Conservation (phyloP, 2,113 vertebrate species). For the Brachyistius frenatus region DNA sequence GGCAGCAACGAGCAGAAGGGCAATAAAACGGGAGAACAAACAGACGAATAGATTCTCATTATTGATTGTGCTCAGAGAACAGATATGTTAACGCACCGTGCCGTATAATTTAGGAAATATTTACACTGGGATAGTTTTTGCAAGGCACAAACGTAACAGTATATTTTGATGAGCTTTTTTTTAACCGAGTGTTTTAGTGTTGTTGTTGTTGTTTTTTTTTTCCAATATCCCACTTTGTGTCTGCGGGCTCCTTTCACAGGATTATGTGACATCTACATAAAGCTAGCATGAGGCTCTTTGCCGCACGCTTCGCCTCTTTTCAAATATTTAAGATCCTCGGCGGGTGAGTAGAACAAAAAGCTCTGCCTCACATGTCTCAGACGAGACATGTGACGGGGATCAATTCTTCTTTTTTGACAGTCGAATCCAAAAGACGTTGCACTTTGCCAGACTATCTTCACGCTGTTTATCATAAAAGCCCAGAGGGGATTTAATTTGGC, state of each 20-base stretch:
- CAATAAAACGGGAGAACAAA: slow-evolving; percentile 15
- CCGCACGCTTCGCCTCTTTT: slow-evolving; percentile 35
- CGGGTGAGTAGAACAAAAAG: slow-evolving; percentile 43
- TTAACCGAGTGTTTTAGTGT: background rate
- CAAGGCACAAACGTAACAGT: background rate
- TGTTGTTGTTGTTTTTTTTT: too few species aligned
- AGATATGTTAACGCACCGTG: slow-evolving; percentile 20
- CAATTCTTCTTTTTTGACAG: slow-evolving; percentile 51
- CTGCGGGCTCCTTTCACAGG: slow-evolving; percentile 22
- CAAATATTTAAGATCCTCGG: slow-evolving; percentile 57
- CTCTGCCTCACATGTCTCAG: slow-evolving; percentile 34
- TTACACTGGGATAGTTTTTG: slow-evolving; percentile 9
- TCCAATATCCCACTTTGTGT: background rate
- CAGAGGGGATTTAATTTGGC: slow-evolving; percentile 57
- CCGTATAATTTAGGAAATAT: slow-evolving; percentile 50
- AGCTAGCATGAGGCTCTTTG: slow-evolving; percentile 29
- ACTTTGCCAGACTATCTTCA: slow-evolving; percentile 52
- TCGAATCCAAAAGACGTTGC: slow-evolving; percentile 50
- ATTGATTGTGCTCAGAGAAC: slow-evolving; percentile 52
- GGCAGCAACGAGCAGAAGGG: slow-evolving; percentile 2
- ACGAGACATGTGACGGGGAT: slow-evolving; percentile 34
- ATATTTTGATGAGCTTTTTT: background rate
- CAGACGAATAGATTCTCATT: slow-evolving; percentile 20
- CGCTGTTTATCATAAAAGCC: slow-evolving; percentile 60
- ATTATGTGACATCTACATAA: slow-evolving; percentile 47